phyloP scores from a whole-genome alignment of 2,797 vertebrate genomes.

The Trachurus trachurus region DNA sequence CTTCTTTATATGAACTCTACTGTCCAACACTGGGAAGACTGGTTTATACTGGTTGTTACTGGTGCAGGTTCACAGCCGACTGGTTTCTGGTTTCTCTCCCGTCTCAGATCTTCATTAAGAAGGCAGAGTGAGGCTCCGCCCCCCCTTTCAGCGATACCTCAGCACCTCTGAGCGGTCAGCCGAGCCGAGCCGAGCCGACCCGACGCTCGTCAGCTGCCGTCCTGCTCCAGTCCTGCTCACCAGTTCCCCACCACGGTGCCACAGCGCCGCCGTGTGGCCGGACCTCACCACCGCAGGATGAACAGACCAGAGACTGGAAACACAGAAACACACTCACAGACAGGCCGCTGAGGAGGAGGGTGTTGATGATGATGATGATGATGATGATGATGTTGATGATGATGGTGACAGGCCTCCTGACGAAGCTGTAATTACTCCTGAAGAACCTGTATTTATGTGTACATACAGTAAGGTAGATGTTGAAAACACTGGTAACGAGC shows the following conservation, averaged over 20 bases:
- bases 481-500: slow-evolving; percentile 79
- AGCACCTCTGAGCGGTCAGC: slow-evolving; percentile 49
- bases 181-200: slow-evolving; percentile 19
- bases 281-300: slow-evolving; percentile 60
- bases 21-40: too few relatives aligned
- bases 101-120: slow-evolving; percentile 88
- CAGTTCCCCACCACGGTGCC: slow-evolving; percentile 53
- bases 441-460: slow-evolving; percentile 79
- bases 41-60: too few relatives aligned
- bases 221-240: slow-evolving; percentile 42
- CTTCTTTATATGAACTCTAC: too few relatives aligned
- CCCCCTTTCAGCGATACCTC: slow-evolving; percentile 68
- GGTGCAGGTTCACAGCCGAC: background rate
- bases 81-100: slow-evolving; percentile 11
- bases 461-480: slow-evolving; percentile 75
- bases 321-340: slow-evolving; percentile 18
- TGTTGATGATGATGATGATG: background rate
- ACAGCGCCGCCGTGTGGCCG: slow-evolving; percentile 72
- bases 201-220: slow-evolving; percentile 49
- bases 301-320: slow-evolving; percentile 35
- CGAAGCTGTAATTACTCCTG: slow-evolving; percentile 69
- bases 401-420: background rate
- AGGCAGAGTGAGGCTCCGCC: slow-evolving; percentile 82
- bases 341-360: background rate
- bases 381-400: background rate